These are phyloP conservation scores for Drosophila imparisetae DNA, from an alignment of 2,888 invertebrate genomes.

Conservation along the genomic window DNA sequence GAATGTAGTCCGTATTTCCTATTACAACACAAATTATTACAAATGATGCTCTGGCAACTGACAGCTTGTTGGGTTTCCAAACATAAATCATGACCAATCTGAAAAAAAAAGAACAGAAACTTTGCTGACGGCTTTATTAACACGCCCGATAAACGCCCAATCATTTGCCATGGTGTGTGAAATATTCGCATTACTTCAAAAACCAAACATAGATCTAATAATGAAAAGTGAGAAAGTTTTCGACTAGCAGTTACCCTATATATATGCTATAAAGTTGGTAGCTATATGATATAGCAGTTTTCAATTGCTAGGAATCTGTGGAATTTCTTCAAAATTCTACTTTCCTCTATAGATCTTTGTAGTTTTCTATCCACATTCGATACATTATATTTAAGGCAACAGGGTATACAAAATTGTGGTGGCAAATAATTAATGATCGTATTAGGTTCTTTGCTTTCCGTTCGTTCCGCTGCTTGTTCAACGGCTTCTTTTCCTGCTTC, in stretches of 20 bases:
- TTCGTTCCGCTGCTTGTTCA: background rate
- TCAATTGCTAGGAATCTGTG: fast-evolving
- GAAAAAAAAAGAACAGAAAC: slow-evolving; percentile 5
- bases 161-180: slow-evolving; percentile 55
- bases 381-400: background rate
- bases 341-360: background rate
- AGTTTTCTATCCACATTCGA: background rate
- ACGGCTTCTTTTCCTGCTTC: no score
- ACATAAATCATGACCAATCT: slow-evolving; percentile 66
- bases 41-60: slow-evolving; percentile 71
- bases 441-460: background rate
- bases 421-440: slow-evolving; percentile 33
- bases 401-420: slow-evolving; percentile 2
- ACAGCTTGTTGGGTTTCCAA: slow-evolving; percentile 49
- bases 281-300: background rate
- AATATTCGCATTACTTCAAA: slow-evolving; percentile 6
- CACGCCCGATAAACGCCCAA: slow-evolving; percentile 66
- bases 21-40: slow-evolving; percentile 74
- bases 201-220: background rate
- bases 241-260: background rate
- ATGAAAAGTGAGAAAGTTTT: background rate
- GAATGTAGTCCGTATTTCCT: slow-evolving; percentile 41
- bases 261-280: background rate
- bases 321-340: background rate
- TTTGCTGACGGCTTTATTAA: slow-evolving; percentile 51